phyloP scores from a whole-genome alignment of 2,113 vertebrate genomes.

The Brevimyrus niger region DNA sequence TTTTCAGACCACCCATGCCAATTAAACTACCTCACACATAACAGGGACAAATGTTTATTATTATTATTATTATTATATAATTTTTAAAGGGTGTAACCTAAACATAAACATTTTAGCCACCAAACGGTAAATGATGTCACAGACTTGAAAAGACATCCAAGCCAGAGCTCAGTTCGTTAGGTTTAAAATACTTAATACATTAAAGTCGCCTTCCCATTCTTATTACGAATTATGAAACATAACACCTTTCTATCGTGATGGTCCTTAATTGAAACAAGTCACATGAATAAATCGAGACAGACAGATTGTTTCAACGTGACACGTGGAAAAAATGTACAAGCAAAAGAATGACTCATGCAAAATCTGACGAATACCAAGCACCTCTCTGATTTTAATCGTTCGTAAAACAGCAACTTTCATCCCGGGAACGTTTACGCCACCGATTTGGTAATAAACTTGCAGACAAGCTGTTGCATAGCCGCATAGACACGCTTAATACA shows the following conservation, averaged over 20 bases:
- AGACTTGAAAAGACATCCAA: neutral
- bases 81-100: neutral
- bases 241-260: neutral
- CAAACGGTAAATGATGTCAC: neutral
- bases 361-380: neutral
- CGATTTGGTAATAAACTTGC: neutral
- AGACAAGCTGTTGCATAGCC: neutral
- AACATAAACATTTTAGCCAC: neutral
- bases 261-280: neutral
- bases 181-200: neutral
- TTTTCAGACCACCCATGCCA: neutral
- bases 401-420: neutral
- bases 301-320: neutral
- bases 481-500: neutral
- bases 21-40: neutral
- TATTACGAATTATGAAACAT: neutral
- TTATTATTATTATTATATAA: neutral
- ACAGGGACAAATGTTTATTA: neutral
- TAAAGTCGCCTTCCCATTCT: neutral
- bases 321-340: neutral
- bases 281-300: neutral
- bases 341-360: neutral
- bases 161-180: neutral
- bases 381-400: neutral
- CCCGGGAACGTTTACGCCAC: neutral